Evolutionary conservation across 1,140 invertebrate species (phyloP).

Genomic region (Trichonephila clavipes): DNA sequence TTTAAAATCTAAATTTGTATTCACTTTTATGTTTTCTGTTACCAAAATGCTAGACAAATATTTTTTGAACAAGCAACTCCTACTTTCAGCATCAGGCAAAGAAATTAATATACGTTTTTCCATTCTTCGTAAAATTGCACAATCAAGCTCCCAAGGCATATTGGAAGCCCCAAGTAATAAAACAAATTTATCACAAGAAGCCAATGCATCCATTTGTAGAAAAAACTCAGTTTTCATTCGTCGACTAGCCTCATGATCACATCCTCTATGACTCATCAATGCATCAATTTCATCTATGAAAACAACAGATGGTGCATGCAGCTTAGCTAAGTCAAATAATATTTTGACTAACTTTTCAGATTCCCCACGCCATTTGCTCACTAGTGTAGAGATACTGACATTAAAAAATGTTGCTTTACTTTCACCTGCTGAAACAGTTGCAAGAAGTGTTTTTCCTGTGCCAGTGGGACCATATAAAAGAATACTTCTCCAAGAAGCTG

Average conservation of each 20-base stretch:
- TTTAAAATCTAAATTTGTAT: slow-evolving; percentile 83
- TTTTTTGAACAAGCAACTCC: slow-evolving; percentile 86
- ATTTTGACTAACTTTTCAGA: slow-evolving; percentile 97
- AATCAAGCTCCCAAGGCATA: slow-evolving; percentile 94
- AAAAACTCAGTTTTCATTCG: slow-evolving; percentile 87
- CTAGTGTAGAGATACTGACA: slow-evolving; percentile 96
- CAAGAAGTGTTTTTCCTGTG: slow-evolving; percentile 98
- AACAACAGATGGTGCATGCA: slow-evolving; percentile 93
- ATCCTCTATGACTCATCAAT: slow-evolving; percentile 85
- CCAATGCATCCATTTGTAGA: slow-evolving; percentile 88
- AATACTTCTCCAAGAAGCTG: slow-evolving; percentile 91
- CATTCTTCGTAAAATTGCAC: slow-evolving; percentile 91
- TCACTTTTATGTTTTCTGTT: slow-evolving; percentile 78
- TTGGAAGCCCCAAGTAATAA: slow-evolving; percentile 95
- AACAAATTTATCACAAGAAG: slow-evolving; percentile 84
- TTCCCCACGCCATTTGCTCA: slow-evolving; percentile 98
- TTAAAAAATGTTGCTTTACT: slow-evolving; percentile 99
- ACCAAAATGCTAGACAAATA: slow-evolving; percentile 82
- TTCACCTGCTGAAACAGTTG: slow-evolving; percentile 99
- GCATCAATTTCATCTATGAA: slow-evolving; percentile 98
- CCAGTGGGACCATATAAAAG: slow-evolving; percentile 94
- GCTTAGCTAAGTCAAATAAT: slow-evolving; percentile 91
- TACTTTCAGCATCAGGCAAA: slow-evolving; percentile 86
- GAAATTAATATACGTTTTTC: slow-evolving; percentile 93
- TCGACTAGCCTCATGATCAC: slow-evolving; percentile 84